Conservation (phyloP, 2,888 invertebrate species). For the Philhelius pedissequus region DNA sequence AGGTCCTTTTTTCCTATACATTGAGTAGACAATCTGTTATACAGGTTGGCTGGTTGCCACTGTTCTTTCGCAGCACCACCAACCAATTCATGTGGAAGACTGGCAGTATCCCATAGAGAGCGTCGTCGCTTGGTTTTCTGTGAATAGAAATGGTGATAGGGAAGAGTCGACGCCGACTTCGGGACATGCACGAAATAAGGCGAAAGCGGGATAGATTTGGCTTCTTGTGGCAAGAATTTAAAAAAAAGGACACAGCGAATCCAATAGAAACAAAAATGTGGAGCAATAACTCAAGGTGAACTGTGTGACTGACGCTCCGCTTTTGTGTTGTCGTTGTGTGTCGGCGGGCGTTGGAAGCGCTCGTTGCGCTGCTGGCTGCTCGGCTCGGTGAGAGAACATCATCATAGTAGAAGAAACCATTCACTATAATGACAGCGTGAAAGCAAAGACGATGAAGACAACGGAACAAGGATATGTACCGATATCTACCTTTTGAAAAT, state of each 20-base stretch:
- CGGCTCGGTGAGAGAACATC: not conserved
- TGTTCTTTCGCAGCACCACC: conserved; percentile 49
- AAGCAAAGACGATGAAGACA: conserved; percentile 4
- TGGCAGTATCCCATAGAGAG: conserved; percentile 39
- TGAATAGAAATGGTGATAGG: not conserved
- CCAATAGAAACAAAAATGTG: conserved; percentile 67
- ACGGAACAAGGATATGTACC: conserved; percentile 4
- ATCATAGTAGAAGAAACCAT: conserved; percentile 17
- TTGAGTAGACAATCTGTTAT: conserved; percentile 58
- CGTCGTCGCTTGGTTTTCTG: not conserved
- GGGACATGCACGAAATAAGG: no score
- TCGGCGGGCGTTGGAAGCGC: not conserved
- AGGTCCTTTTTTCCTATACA: conserved; percentile 23
- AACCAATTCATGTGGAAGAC: conserved; percentile 56
- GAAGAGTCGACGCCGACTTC: not conserved
- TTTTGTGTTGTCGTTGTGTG: not conserved
- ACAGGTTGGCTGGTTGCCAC: conserved; percentile 62
- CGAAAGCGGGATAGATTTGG: not conserved
- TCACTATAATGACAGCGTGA: conserved; percentile 7
- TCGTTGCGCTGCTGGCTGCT: not conserved
- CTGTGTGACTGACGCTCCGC: conserved; percentile 58
- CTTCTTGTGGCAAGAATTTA: conserved; percentile 23
- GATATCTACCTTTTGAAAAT: conserved; percentile 19
- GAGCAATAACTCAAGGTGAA: conserved; percentile 69
- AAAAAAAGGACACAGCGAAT: conserved; percentile 48